A percentile compares a stretch with the other conserved stretches of the same genome.
Evolutionary conservation across 2,797 vertebrate species (phyloP).

Genomic region (Hoplostethus mediterraneus): DNA sequence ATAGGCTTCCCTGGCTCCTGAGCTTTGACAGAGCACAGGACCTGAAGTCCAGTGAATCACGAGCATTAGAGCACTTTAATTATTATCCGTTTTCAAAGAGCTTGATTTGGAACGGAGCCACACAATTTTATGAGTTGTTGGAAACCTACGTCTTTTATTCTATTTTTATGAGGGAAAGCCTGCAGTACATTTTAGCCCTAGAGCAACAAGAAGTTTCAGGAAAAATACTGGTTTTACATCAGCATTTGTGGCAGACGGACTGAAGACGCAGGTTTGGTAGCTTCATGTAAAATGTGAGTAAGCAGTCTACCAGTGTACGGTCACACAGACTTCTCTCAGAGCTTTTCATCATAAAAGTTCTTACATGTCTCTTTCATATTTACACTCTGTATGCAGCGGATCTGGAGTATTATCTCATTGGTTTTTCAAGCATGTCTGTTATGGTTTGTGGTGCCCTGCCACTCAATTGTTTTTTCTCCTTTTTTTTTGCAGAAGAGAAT

Average conservation of each 20-base stretch:
- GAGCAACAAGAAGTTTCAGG: conserved; percentile 36
- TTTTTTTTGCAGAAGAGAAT: conserved; percentile 72
- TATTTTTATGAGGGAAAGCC: conserved; percentile 70
- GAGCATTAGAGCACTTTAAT: conserved; percentile 82
- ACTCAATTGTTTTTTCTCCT: conserved; percentile 72
- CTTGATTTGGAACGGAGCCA: conserved; percentile 75
- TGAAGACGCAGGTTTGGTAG: neutral
- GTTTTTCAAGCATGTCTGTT: conserved; percentile 53
- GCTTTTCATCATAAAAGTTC: neutral
- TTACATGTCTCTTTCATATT: conserved; percentile 1
- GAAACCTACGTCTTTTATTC: conserved; percentile 69
- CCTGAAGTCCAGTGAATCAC: conserved; percentile 68
- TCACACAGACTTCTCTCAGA: neutral
- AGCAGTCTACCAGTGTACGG: conserved; percentile 3
- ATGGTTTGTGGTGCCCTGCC: conserved; percentile 76
- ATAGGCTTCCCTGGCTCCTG: conserved; percentile 31
- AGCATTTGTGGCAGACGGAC: neutral
- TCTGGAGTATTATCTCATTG: conserved; percentile 50
- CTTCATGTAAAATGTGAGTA: conserved; percentile 18
- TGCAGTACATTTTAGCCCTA: conserved; percentile 52
- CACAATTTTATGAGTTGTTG: conserved; percentile 82
- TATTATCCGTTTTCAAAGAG: conserved; percentile 82
- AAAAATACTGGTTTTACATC: conserved; percentile 32
- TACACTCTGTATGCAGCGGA: conserved; percentile 11
- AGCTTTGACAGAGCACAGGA: conserved; percentile 51